A percentile compares a stretch with the other conserved stretches of the same genome.
These are phyloP conservation scores for Syngnathus rostellatus DNA, from an alignment of 2,797 vertebrate genomes.

Conservation along the genomic window DNA sequence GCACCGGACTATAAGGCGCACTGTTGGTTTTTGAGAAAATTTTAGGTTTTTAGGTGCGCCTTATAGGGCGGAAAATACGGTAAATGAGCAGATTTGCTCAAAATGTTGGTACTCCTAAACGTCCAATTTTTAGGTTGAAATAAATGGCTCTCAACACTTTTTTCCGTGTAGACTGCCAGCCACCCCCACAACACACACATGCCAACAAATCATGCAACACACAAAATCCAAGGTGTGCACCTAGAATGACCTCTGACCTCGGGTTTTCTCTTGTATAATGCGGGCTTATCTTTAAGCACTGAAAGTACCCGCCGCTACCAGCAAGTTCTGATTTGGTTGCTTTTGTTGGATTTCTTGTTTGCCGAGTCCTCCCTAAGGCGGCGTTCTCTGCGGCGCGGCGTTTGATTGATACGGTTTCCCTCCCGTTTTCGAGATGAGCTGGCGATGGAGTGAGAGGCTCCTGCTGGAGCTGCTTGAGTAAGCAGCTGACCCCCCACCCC, in stretches of 20 bases:
- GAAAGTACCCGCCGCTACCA: slow-evolving; percentile 14
- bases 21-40: too few species aligned
- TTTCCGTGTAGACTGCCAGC: slow-evolving; percentile 27
- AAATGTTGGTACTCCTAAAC: slow-evolving; percentile 18
- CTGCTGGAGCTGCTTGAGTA: slow-evolving; percentile 47
- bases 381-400: slow-evolving; percentile 31
- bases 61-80: too few species aligned
- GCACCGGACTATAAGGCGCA: too few species aligned
- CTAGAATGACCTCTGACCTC: too few species aligned
- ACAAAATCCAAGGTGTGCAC: not conserved
- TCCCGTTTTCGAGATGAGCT: slow-evolving; percentile 32
- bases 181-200: slow-evolving; percentile 35
- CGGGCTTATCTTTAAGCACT: not conserved
- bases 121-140: slow-evolving; percentile 40
- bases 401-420: slow-evolving; percentile 56
- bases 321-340: slow-evolving; percentile 23
- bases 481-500: slow-evolving; percentile 46
- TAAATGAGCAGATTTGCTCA: too few species aligned
- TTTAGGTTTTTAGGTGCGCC: too few species aligned
- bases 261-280: not conserved
- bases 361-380: slow-evolving; percentile 37
- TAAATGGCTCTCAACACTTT: slow-evolving; percentile 38
- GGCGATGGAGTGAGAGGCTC: slow-evolving; percentile 52
- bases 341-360: slow-evolving; percentile 46
- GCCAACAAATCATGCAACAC: slow-evolving; percentile 19